Evolutionary conservation across 2,113 vertebrate genomes (phyloP), one percentile per base, ranked within the genome.

Genomic region (Daubentonia madagascariensis): DNA sequence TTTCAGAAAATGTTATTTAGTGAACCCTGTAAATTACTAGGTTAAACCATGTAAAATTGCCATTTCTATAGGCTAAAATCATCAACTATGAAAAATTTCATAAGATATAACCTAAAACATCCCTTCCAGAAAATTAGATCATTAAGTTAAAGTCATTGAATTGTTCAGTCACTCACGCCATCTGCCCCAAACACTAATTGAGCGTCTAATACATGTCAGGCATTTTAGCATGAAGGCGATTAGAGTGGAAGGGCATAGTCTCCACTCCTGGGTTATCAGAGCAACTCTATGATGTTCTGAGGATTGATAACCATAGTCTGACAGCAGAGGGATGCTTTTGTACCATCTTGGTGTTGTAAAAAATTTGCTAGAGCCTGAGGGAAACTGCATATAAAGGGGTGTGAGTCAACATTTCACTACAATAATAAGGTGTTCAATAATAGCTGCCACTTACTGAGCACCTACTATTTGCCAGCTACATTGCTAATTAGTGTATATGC

Each of bases 201-300:
- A 10, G n/a, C 1, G 23, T 43, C 43, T 11, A 13, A 23, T 22
- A 3, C 14, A 1, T 7, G 17, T 2, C 5, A 5, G 59, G 45
- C 23, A 1, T 22, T 63, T 70, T 11, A n/a, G 20, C 22, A 57
- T 4, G 9, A 28, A 50, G 2, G 48, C 1, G 9, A 50, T 0
- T 3, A 4, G 12, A 23, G 25, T 5, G 32, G 30, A 23, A 37
- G 3, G 30, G 59, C 23, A 5, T 5, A 0, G 32, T 5, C 48
- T 18, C n/a, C 5, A 1, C n/a, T 80, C n/a, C 12, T 13, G 28
- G 10, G 6, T 35, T 14, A 16, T 18, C n/a, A 12, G 40, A 50
- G 25, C n/a, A n/a, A n/a, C 22, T 40, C 50, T 54, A 0, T 5
- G 14, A 28, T 1, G 10, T 1, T 22, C 50, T 7, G 2, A 83